Conservation (phyloP, 2,113 vertebrate genomes). For the Gopherus flavomarginatus region DNA sequence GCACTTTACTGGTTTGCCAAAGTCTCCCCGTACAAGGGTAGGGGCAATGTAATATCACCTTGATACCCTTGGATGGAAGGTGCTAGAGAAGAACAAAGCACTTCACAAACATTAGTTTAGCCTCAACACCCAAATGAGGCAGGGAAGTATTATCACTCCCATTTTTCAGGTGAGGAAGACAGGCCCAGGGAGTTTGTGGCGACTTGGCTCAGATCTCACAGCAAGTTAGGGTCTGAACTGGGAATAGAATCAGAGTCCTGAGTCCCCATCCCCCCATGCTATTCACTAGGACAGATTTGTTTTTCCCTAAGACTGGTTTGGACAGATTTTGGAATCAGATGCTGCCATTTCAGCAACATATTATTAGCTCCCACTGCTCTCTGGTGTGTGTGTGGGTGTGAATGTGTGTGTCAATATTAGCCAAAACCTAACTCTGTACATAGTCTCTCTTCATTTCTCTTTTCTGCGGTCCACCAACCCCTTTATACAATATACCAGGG, state of each 20-base stretch:
- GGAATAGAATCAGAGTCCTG: neutral
- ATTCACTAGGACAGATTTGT: neutral
- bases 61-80: neutral
- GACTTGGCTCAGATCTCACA: too few species aligned
- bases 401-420: neutral
- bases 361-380: neutral
- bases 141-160: neutral
- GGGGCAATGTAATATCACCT: neutral
- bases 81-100: neutral
- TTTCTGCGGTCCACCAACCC: neutral
- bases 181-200: too few species aligned
- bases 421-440: neutral
- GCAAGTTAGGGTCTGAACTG: neutral
- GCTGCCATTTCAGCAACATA: neutral
- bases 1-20: too few species aligned
- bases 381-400: too few species aligned
- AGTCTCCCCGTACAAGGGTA: too few species aligned
- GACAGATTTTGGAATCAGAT: neutral
- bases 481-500: neutral
- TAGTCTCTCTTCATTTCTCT: neutral
- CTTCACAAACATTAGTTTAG: neutral
- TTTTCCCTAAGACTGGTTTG: neutral
- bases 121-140: neutral
- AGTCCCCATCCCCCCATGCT: neutral
- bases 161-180: neutral